Evolutionary conservation across 2,888 invertebrate species (phyloP).

Genomic region (Aelia acuminata): DNA sequence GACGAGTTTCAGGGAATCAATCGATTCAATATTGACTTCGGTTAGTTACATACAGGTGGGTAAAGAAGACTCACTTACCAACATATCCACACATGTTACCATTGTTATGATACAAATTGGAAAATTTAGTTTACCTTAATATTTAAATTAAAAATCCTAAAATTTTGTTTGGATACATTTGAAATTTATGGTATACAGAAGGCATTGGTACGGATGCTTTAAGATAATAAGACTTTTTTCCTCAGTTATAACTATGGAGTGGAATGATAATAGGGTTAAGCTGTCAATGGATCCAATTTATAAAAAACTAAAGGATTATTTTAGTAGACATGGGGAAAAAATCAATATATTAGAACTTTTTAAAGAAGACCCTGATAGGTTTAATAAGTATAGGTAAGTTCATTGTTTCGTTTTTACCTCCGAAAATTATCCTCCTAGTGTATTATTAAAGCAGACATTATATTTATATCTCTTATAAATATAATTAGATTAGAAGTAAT

Average conservation of each 20-base stretch:
- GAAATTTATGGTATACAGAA: conserved; percentile 31
- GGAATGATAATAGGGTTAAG: conserved; percentile 49
- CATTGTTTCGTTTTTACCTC: too few relatives aligned
- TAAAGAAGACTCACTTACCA: too few relatives aligned
- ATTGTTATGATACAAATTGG: background rate
- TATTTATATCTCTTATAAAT: too few relatives aligned
- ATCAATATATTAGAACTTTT: conserved; percentile 89
- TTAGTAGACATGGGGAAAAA: conserved; percentile 78
- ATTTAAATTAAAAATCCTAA: background rate
- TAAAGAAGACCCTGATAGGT: conserved; percentile 83
- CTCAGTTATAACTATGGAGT: conserved; percentile 56
- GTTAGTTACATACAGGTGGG: background rate
- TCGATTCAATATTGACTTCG: too few relatives aligned
- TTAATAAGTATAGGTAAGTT: conserved; percentile 88
- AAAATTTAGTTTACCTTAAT: background rate
- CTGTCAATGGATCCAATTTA: conserved; percentile 76
- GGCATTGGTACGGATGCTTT: conserved; percentile 12
- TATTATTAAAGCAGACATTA: too few relatives aligned
- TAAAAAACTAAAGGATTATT: conserved; percentile 83
- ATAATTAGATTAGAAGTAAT: too few relatives aligned
- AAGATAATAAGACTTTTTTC: conserved; percentile 39
- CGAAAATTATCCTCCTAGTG: too few relatives aligned
- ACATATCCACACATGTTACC: background rate
- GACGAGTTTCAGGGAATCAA: too few relatives aligned
- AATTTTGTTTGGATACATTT: background rate